Percentiles rank a stretch among this genome's conserved stretches.
Conservation (phyloP, 2,797 vertebrate species). For the Acipenser ruthenus region DNA sequence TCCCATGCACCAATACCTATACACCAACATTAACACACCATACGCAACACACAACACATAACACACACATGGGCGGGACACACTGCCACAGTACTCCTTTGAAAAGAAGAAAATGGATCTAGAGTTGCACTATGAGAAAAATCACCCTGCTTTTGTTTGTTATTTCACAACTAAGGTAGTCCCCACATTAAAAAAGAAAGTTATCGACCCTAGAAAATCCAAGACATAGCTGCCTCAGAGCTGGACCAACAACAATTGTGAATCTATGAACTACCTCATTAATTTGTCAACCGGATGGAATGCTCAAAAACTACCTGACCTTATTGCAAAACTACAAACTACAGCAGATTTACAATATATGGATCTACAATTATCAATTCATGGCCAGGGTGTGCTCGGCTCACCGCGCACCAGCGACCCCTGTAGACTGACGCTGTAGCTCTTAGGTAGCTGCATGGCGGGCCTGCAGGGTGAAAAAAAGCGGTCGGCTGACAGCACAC, state of each 20-base stretch:
- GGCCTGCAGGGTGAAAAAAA: no score
- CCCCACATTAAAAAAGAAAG: slow-evolving; percentile 7
- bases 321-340: slow-evolving; percentile 51
- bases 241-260: slow-evolving; percentile 15
- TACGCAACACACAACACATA: no score
- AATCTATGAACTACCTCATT: slow-evolving; percentile 38
- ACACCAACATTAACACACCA: no score
- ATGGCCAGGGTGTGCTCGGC: slow-evolving; percentile 65
- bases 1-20: no score
- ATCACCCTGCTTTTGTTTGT: slow-evolving; percentile 7
- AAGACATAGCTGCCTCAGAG: background rate
- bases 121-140: background rate
- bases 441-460: no score
- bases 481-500: no score
- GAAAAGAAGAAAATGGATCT: slow-evolving; percentile 2
- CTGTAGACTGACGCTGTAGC: no score
- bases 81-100: background rate
- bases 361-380: slow-evolving; percentile 63
- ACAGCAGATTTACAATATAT: slow-evolving; percentile 68
- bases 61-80: no score
- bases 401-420: no score
- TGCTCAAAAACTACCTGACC: slow-evolving; percentile 59
- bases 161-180: slow-evolving; percentile 5
- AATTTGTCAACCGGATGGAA: slow-evolving; percentile 59
- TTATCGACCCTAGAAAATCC: no score